Percentiles rank a stretch among this genome's conserved stretches.
phyloP scores from a whole-genome alignment of 2,888 invertebrate genomes.

The Epinotia ramella region DNA sequence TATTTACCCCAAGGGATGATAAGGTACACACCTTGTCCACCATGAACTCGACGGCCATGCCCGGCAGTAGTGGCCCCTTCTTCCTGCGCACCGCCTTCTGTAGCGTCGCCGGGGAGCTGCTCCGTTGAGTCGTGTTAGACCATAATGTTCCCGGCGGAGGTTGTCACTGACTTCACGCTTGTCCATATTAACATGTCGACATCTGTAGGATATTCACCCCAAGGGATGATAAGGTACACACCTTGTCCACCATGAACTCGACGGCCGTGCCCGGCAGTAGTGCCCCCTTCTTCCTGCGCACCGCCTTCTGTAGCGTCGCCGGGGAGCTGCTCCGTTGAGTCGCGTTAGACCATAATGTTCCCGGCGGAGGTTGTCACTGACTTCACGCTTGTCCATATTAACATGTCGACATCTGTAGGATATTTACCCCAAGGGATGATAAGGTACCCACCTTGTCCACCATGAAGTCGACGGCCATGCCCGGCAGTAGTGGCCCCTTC shows the following conservation, averaged over 20 bases:
- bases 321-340: constrained; percentile 52
- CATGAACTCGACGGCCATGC: constrained; percentile 80
- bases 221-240: no score
- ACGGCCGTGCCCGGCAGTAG: constrained; percentile 78
- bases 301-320: constrained; percentile 60
- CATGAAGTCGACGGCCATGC: constrained; percentile 80
- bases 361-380: constrained; percentile 71
- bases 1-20: no score
- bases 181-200: no score
- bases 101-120: no score
- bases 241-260: constrained; percentile 83
- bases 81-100: no score
- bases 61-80: constrained; percentile 82
- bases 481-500: constrained; percentile 75
- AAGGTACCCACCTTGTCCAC: constrained; percentile 78
- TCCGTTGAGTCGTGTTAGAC: no score
- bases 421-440: no score
- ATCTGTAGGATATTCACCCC: no score
- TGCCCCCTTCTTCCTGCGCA: constrained; percentile 54
- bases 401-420: constrained; percentile 82
- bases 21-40: constrained; percentile 78
- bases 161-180: no score
- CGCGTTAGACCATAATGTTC: constrained; percentile 72
- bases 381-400: constrained; percentile 85
- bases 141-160: no score